phyloP scores from a whole-genome alignment of 2,888 invertebrate genomes.

The Troilus luridus region DNA sequence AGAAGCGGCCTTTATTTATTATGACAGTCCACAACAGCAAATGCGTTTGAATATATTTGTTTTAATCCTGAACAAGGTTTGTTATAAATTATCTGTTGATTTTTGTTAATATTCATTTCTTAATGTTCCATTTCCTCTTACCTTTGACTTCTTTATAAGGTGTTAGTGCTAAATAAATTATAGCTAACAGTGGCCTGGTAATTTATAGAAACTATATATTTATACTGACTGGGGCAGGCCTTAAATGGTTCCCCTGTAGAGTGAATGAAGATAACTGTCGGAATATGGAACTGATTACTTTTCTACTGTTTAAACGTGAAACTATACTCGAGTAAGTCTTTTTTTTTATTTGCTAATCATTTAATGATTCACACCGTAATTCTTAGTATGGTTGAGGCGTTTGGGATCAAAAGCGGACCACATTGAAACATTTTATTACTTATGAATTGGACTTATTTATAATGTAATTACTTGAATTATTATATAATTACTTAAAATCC shows the following conservation, averaged over 20 bases:
- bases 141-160: slow-evolving; percentile 43
- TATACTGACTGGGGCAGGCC: neutral
- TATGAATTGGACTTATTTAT: too few species aligned
- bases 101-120: slow-evolving; percentile 43
- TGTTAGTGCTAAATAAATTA: slow-evolving; percentile 43
- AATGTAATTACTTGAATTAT: too few species aligned
- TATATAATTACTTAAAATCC: too few species aligned
- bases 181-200: slow-evolving; percentile 10
- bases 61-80: slow-evolving; percentile 27
- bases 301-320: too few species aligned
- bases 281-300: too few species aligned
- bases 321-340: too few species aligned
- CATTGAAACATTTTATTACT: too few species aligned
- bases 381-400: too few species aligned
- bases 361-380: too few species aligned
- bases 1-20: slow-evolving; percentile 21
- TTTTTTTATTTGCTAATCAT: too few species aligned
- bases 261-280: neutral
- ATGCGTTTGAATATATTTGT: slow-evolving; percentile 41
- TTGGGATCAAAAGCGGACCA: too few species aligned
- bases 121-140: slow-evolving; percentile 26
- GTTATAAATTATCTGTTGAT: slow-evolving; percentile 37
- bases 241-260: neutral
- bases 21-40: slow-evolving; percentile 41
- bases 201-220: slow-evolving; percentile 3